Evolutionary conservation across 2,797 vertebrate genomes (phyloP).

Genomic region (Gila robusta): DNA sequence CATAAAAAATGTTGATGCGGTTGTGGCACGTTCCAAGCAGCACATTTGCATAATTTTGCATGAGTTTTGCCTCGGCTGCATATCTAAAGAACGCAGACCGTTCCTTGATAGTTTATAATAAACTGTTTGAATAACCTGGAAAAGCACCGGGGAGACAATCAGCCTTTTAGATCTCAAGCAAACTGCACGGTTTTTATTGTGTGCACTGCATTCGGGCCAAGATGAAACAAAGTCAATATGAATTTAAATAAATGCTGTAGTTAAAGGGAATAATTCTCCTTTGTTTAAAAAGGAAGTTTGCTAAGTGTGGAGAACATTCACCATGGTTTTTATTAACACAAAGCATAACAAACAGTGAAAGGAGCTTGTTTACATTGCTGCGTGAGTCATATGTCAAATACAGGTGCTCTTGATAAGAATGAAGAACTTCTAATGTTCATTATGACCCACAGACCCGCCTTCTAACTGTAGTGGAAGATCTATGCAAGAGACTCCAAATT

Average conservation of each 20-base stretch:
- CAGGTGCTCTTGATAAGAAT: constrained; percentile 56
- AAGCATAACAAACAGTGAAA: constrained; percentile 44
- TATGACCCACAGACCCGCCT: constrained; percentile 50
- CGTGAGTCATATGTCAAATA: constrained; percentile 47
- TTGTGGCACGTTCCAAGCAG: constrained; percentile 57
- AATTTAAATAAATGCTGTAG: neutral
- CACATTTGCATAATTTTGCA: constrained; percentile 71
- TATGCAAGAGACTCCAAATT: neutral
- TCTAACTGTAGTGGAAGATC: constrained; percentile 32
- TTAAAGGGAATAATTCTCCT: constrained; percentile 9
- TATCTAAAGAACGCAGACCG: constrained; percentile 12
- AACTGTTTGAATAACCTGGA: constrained; percentile 54
- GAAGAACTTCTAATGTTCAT: constrained; percentile 29
- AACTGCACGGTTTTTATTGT: neutral
- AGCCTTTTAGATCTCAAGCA: constrained; percentile 32
- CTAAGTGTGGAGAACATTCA: constrained; percentile 36
- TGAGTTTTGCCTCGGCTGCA: constrained; percentile 63
- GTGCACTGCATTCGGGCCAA: neutral
- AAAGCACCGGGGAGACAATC: constrained; percentile 47
- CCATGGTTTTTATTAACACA: constrained; percentile 11
- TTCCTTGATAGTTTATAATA: constrained; percentile 47
- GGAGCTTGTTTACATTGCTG: constrained; percentile 48
- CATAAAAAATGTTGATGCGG: constrained; percentile 57
- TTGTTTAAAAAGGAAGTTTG: constrained; percentile 52
- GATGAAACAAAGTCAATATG: neutral